Evolutionary conservation across 2,888 invertebrate species (phyloP).

Genomic region (Leptothorax acervorum): DNA sequence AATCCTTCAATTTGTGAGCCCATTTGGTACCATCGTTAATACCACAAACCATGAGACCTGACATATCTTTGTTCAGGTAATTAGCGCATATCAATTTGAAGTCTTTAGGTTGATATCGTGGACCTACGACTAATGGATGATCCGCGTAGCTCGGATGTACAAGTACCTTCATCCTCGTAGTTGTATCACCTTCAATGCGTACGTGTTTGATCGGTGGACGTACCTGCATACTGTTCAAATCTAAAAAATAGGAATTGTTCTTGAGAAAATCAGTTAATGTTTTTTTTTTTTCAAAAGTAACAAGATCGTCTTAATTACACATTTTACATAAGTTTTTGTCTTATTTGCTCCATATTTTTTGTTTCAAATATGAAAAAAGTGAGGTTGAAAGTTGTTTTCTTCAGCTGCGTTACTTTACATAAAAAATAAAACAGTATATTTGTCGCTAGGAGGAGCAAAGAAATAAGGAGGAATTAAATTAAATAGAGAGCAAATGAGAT

Average conservation of each 20-base stretch:
- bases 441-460: neutral
- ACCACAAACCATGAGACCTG: slow-evolving; percentile 93
- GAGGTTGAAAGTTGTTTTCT: neutral
- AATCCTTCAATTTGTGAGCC: slow-evolving; percentile 87
- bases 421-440: neutral
- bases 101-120: slow-evolving; percentile 90
- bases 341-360: neutral
- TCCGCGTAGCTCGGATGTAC: slow-evolving; percentile 91
- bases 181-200: slow-evolving; percentile 89
- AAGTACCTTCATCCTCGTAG: slow-evolving; percentile 86
- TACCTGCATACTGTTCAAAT: slow-evolving; percentile 90
- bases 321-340: neutral
- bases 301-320: neutral
- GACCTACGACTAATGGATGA: slow-evolving; percentile 91
- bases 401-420: neutral
- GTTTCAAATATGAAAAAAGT: neutral
- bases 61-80: slow-evolving; percentile 88
- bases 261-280: neutral
- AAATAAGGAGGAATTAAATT: neutral
- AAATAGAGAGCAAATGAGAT: neutral
- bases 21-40: slow-evolving; percentile 89
- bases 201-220: slow-evolving; percentile 88
- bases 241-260: slow-evolving; percentile 85
- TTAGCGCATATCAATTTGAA: slow-evolving; percentile 89
- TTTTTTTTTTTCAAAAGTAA: neutral